Conservation (phyloP, 2,888 invertebrate species). For the Melinaea marsaeus region DNA sequence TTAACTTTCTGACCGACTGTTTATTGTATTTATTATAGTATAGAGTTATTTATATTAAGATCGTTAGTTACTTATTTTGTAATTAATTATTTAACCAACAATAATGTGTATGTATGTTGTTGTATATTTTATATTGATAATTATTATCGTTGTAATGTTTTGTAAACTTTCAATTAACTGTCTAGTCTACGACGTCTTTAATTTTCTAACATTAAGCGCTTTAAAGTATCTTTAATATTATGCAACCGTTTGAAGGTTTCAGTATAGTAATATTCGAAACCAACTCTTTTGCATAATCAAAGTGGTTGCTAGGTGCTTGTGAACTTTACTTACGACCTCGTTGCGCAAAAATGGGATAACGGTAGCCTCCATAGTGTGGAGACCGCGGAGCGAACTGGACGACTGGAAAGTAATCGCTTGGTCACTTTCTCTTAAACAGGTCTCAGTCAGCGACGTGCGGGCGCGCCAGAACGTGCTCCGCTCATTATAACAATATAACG, state of each 20-base stretch:
- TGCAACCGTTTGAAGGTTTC: neutral
- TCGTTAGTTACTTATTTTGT: no score
- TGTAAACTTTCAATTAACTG: no score
- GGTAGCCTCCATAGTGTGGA: slow-evolving; percentile 49
- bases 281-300: neutral
- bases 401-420: slow-evolving; percentile 65
- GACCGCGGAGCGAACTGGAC: slow-evolving; percentile 43
- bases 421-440: slow-evolving; percentile 73
- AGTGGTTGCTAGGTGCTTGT: slow-evolving; percentile 40
- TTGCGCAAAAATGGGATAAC: slow-evolving; percentile 65
- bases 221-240: neutral
- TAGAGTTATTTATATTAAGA: no score
- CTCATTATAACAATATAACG: neutral
- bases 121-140: no score
- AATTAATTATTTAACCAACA: no score
- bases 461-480: slow-evolving; percentile 42
- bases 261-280: neutral
- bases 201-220: no score
- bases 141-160: no score
- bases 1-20: no score
- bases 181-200: no score
- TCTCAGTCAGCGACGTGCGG: slow-evolving; percentile 43
- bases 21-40: no score
- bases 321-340: slow-evolving; percentile 58
- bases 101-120: no score